Base-by-base conservation (phyloP, 2,113 vertebrate species). In the Stictonetta naevosa region DNA sequence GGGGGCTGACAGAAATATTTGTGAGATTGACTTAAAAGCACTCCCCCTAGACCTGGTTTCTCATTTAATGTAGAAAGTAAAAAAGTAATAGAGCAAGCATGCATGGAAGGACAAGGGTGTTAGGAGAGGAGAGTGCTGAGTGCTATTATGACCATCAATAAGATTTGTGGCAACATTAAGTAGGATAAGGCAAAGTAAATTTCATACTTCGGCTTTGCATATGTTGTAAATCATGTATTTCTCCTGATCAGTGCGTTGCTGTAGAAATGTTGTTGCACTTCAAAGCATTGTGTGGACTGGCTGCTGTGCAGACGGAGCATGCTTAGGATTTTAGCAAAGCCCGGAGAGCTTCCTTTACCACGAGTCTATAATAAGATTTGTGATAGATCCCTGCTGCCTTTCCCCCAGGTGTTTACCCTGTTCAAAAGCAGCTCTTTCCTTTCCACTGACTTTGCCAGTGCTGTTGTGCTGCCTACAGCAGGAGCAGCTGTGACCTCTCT, bases 301-400 rank as follows among this genome's bases (percentile, higher is more conserved):
- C 42, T 1, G 18, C 62, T n/a, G 44, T 29, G 34, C 33, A 3
- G 38, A 7, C 38, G 38, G 63, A 48, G 60, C n/a, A 0, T 5
- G 1, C 20, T 3, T 4, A 4, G n/a, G 62, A 36, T 34, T 5
- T 2, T 7, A 6, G 67, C 62, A 33, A 14, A 38, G 46, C 68
- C 91, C 62, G 6, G 19, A 53, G 52, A 40, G 63, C 62, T 67
- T 38, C 73, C 46, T 29, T 33, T 1, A 36, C 62, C 18, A 1
- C 80, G 2, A 2, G 21, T 3, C 50, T 14, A 1, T 0, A 4
- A 33, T 1, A 0, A 0, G 40, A 8, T 19, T 22, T 5, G 11
- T 44, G 4, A 0, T 29, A 55, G 68, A 8, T 36, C 80, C 46
- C 44, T n/a, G 33, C 40, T 48, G 31, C 46, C 50, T 46, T 20